Evolutionary conservation across 2,797 vertebrate species (phyloP), one percentile per base, ranked within the genome.

Genomic region (Gymnoscopelus microlampas): DNA sequence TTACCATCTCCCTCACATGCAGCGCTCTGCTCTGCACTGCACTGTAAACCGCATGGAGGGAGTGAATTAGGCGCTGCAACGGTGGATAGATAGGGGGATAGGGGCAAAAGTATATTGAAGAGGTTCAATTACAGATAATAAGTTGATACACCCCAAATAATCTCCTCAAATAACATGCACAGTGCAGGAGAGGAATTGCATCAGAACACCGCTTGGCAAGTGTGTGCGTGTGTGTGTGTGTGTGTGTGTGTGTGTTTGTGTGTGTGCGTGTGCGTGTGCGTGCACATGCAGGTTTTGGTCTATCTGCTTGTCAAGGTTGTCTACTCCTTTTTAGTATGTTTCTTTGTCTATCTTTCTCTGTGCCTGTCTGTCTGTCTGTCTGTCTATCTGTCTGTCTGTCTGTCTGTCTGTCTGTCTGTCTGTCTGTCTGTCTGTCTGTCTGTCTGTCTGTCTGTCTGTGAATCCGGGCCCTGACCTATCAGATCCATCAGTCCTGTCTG

Each of bases 1-100:
- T 85, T 88, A 87, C 92, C 90, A 90, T 91, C 90, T 90, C 85
- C 88, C 87, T 83, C 85, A 80, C 89, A 85, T 85, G 84, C 86
- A 81, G 77, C 81, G 8, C 29, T 23, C 19, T 67, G 76, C 87
- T 80, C 84, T 51, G 77, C 83, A 84, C 74, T 56, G 77, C 78
- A 63, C 26, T 56, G 70, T 65, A 78, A 70, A 79, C 75, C 70
- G 70, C 75, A 54, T 59, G 56, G 78, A 71, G 74, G 19, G 63
- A 85, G 88, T 50, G 85, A 83, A 82, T 87, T 75, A 81, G 78
- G 71, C 76, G 32, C 76, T 0, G 32, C 7, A 54, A 6, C n/a
- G 19, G n/a, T 2, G 15, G 53, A 19, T 23, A 77, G 60, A 79
- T 71, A 26, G 15, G 57, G 68, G 86, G 80, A 86, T 83, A 76